phyloP scores from a whole-genome alignment of 2,888 invertebrate species.

The Acronicta psi region DNA sequence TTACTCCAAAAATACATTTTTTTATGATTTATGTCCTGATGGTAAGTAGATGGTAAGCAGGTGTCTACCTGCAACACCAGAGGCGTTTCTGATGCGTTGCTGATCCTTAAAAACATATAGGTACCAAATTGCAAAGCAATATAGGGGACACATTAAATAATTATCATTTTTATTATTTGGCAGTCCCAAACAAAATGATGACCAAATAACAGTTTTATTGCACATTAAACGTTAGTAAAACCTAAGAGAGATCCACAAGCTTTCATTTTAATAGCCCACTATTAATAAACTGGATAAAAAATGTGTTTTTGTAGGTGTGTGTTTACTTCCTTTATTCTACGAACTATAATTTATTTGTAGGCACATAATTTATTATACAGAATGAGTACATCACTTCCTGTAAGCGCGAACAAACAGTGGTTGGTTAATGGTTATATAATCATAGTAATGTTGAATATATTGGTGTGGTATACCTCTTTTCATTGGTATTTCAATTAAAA shows the following conservation, averaged over 20 bases:
- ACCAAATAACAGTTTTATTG: slow-evolving; percentile 24
- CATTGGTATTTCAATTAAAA: neutral
- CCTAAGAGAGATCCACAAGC: slow-evolving; percentile 17
- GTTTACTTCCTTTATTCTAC: slow-evolving; percentile 15
- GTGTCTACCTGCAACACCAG: no score
- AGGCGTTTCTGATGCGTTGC: no score
- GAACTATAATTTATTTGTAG: slow-evolving; percentile 37
- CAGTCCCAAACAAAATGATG: slow-evolving; percentile 21
- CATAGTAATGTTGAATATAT: slow-evolving; percentile 18
- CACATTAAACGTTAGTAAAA: slow-evolving; percentile 23
- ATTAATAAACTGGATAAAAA: slow-evolving; percentile 8
- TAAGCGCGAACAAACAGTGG: slow-evolving; percentile 2
- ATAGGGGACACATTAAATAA: slow-evolving; percentile 19
- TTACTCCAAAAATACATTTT: no score
- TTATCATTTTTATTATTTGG: slow-evolving; percentile 25
- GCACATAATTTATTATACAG: slow-evolving; percentile 22
- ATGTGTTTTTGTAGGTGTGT: slow-evolving; percentile 24
- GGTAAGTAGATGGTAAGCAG: no score
- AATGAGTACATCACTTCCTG: slow-evolving; percentile 12
- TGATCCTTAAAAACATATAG: no score
- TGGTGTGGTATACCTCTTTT: neutral
- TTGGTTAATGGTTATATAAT: slow-evolving; percentile 17
- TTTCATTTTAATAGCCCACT: slow-evolving; percentile 19
- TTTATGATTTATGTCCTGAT: no score
- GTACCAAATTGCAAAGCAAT: no score